Evolutionary conservation across 1,140 invertebrate genomes (phyloP).

Genomic region (Drosophila serrata): DNA sequence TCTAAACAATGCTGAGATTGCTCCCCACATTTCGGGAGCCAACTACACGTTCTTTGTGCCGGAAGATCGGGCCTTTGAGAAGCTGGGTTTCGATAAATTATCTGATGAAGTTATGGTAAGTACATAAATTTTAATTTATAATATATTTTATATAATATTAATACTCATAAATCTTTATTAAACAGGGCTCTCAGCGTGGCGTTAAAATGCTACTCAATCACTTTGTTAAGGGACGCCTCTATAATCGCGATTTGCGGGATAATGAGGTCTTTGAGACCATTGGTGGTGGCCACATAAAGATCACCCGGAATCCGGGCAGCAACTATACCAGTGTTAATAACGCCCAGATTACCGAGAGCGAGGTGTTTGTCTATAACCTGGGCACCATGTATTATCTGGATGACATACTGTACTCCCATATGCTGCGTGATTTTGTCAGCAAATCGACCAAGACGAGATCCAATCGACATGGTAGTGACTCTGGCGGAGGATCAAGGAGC

Average conservation of each 20-base stretch:
- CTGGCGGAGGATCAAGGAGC: constrained; percentile 64
- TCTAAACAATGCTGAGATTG: constrained; percentile 87
- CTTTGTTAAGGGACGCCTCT: constrained; percentile 88
- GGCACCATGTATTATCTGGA: constrained; percentile 88
- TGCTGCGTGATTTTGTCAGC: constrained; percentile 73
- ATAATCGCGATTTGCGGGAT: constrained; percentile 87
- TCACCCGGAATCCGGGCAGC: constrained; percentile 86
- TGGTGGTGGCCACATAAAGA: constrained; percentile 86
- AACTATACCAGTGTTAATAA: constrained; percentile 86
- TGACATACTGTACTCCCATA: constrained; percentile 86
- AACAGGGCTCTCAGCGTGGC: constrained; percentile 86
- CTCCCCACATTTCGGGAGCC: constrained; percentile 87
- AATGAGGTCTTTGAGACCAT: constrained; percentile 86
- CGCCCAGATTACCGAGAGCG: constrained; percentile 87
- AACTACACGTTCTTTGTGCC: constrained; percentile 89
- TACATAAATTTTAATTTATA: no score
- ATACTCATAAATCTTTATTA: background rate
- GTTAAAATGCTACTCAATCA: constrained; percentile 88
- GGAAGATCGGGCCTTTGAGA: constrained; percentile 87
- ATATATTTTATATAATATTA: background rate
- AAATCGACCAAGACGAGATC: constrained; percentile 74
- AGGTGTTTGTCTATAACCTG: constrained; percentile 88
- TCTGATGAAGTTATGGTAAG: constrained; percentile 87
- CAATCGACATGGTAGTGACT: constrained; percentile 61
- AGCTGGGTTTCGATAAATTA: constrained; percentile 86